Evolutionary conservation across 2,888 invertebrate genomes (phyloP).

Genomic region (Polydrusus pterygomalis): DNA sequence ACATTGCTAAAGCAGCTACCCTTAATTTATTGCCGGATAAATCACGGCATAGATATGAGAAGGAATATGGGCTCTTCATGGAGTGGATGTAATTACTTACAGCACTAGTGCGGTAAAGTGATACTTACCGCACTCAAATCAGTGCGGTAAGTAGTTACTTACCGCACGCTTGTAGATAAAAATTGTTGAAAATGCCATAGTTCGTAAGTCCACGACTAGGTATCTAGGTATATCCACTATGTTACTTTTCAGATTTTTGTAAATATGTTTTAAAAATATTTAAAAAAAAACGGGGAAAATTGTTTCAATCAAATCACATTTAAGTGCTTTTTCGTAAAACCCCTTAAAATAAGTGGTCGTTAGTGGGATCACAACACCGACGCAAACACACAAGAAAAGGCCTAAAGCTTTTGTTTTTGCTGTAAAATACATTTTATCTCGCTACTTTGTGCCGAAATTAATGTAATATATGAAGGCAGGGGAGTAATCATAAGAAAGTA

Average conservation of each 20-base stretch:
- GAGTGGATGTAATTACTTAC: no score
- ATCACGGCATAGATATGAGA: no score
- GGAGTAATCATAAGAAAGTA: not conserved
- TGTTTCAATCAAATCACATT: slow-evolving; percentile 23
- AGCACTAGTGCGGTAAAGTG: no score
- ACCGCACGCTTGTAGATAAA: no score
- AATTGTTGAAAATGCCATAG: no score
- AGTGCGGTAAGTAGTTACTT: no score
- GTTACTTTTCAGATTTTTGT: not conserved
- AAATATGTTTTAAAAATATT: slow-evolving; percentile 2
- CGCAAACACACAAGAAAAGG: slow-evolving; percentile 18
- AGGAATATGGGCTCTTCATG: no score
- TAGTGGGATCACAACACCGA: slow-evolving; percentile 13
- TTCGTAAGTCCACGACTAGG: no score
- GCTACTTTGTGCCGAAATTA: slow-evolving; percentile 13
- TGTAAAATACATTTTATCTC: slow-evolving; percentile 15
- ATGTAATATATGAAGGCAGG: slow-evolving; percentile 14
- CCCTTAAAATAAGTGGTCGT: slow-evolving; percentile 29
- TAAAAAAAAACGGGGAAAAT: not conserved
- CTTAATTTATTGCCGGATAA: no score
- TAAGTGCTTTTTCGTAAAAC: slow-evolving; percentile 21
- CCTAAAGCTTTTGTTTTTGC: slow-evolving; percentile 26
- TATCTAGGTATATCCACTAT: no score
- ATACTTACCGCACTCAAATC: no score
- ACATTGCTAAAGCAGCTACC: no score